Evolutionary conservation across 2,797 vertebrate genomes (phyloP).

Genomic region (Sebastes umbrosus): DNA sequence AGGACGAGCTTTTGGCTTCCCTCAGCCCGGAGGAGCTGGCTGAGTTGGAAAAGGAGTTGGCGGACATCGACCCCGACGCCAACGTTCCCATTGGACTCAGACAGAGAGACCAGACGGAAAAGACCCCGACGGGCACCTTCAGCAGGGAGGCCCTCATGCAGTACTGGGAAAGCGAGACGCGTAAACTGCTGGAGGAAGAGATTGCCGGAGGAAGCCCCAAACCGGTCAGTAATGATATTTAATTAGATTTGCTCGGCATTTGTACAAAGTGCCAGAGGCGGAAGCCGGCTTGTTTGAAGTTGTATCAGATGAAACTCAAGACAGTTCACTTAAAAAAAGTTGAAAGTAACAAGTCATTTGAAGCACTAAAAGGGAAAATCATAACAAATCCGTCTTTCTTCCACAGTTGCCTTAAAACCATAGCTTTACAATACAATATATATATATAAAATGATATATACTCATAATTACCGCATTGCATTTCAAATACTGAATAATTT

Average conservation of each 20-base stretch:
- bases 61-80: conserved; percentile 91
- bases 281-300: conserved; percentile 7
- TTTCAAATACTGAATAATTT: conserved; percentile 3
- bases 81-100: conserved; percentile 92
- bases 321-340: background rate
- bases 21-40: conserved; percentile 93
- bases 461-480: background rate
- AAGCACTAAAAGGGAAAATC: background rate
- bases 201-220: conserved; percentile 73
- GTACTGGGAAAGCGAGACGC: conserved; percentile 96
- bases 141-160: conserved; percentile 93
- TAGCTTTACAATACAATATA: background rate
- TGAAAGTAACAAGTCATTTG: background rate
- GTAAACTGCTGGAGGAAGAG: conserved; percentile 91
- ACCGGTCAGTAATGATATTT: conserved; percentile 68
- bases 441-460: background rate
- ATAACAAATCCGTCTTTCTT: background rate
- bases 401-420: background rate
- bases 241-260: conserved; percentile 34
- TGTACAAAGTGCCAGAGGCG: conserved; percentile 10
- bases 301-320: background rate
- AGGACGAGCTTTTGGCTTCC: conserved; percentile 95
- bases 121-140: conserved; percentile 93
- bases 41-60: conserved; percentile 93
- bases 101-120: conserved; percentile 94